Base-by-base conservation (phyloP, 2,888 invertebrate genomes). In the Perithous albicinctus region DNA sequence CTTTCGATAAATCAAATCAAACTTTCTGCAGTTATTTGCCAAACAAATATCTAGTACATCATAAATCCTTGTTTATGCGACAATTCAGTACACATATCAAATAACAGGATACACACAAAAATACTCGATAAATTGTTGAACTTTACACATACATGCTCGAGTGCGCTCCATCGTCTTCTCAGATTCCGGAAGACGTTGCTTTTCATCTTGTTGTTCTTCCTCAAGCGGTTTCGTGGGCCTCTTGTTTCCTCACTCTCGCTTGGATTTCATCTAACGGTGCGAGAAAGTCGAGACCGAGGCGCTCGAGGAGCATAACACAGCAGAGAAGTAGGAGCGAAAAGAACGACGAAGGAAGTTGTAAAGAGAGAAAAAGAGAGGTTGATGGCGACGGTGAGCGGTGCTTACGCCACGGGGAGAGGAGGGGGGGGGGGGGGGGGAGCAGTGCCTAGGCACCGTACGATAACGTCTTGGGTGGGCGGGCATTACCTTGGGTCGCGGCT, bases 401-500 rank as follows among this genome's bases (percentile, higher is more conserved):
- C 75, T 78, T 83, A 80, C 80, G 78, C 77, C 66, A 80, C 66
- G 67, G 83, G 63, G 63, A n/a, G 41, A 23, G 20, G 15, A 32
- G 41, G 43, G 66, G 59, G 66, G 48, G n/a, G n/a, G n/a, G 41
- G 20, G 15, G 32, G 41, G 43, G 66, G 59, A 63, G 48, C 67
- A 81, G 69, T 83, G 84, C 84, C 80, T 82, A 85, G 86, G 66
- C 70, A 66, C 66, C 54, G 66, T 72, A 76, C 64, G 82, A 82
- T 79, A 87, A 84, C 87, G 63, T 41, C 73, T 64, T 85, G 86
- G 87, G 87, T 86, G 88, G 85, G 80, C 86, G 69, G 72, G 69
- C 75, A 77, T 83, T 86, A 84, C 85, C 81, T 85, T 82, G 64
- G 70, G 59, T 69, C 81, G 64, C 70, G 64, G 73, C 75, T 78